phyloP scores from a whole-genome alignment of 2,797 vertebrate genomes.

The Gymnothorax javanicus region DNA sequence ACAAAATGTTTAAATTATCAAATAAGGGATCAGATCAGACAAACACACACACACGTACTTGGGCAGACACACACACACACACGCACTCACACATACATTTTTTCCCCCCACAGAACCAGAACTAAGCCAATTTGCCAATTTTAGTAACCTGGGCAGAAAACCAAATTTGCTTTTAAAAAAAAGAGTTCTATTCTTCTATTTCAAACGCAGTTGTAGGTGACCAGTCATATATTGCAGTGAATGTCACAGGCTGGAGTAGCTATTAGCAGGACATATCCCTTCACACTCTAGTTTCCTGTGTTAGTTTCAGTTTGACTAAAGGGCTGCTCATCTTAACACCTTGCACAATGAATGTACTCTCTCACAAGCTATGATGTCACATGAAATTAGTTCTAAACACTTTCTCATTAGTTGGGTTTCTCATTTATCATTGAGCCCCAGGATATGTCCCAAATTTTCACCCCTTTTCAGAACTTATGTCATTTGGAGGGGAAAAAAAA shows the following conservation, averaged over 20 bases:
- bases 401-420: conserved; percentile 51
- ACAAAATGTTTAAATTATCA: neutral
- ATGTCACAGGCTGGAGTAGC: neutral
- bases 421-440: conserved; percentile 10
- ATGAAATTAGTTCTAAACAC: conserved; percentile 60
- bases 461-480: neutral
- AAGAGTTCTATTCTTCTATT: neutral
- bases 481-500: neutral
- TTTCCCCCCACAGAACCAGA: neutral
- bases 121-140: neutral
- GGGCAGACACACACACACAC: too few species aligned
- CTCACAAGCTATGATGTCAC: conserved; percentile 58
- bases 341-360: conserved; percentile 63
- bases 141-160: neutral
- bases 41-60: too few species aligned
- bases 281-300: conserved; percentile 45
- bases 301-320: conserved; percentile 39
- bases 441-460: neutral
- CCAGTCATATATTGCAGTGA: neutral
- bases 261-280: conserved; percentile 35
- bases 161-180: neutral
- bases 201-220: neutral
- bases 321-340: neutral
- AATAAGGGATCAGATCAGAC: neutral
- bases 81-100: neutral